Evolutionary conservation across 2,888 invertebrate genomes (phyloP), one percentile per base, ranked within the genome.

Genomic region (Ennomos fuscantarius): DNA sequence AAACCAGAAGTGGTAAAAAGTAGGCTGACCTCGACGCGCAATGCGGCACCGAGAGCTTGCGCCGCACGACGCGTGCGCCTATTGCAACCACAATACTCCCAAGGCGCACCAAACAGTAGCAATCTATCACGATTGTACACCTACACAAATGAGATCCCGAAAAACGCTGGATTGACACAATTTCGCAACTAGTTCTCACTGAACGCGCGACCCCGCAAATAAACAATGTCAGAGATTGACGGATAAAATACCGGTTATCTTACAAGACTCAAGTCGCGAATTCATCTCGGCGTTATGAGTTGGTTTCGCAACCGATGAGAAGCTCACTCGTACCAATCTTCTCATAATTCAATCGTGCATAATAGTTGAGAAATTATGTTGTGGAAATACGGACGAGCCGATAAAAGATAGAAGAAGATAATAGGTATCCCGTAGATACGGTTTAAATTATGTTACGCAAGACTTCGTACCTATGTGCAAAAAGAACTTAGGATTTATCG

Each of bases 1-100:
- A 81, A 86, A 88, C 85, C 81, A 85, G 86, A 87, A 88, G 79
- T 80, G 75, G 71, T 79, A 79, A 81, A 78, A 84, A 83, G 80
- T 84, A 74, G 80, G 74, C 62, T 83, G 87, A 82, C 87, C 89
- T 87, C 79, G 84, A 66, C 63, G 60, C 76, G 78, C 78, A 82
- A 81, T 82, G 84, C 80, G 80, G 82, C 70, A 67, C 46, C 50
- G 55, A 64, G 60, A 54, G 50, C 60, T 59, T 67, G 60, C 68
- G 56, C 58, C 36, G 43, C 2, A 55, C 54, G 51, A 53, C 54
- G 39, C 57, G 40, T 44, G 48, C 50, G 48, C 40, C 39, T 12
- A 39, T 44, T 47, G 44, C 48, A 44, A 53, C 44, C 40, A 48
- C 11, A 24, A 35, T 12, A 32, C n/a, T 10, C 31, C 40, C 39